These are phyloP conservation scores for Desmodus rotundus DNA, from an alignment of 2,113 vertebrate genomes.

Conservation along the genomic window DNA sequence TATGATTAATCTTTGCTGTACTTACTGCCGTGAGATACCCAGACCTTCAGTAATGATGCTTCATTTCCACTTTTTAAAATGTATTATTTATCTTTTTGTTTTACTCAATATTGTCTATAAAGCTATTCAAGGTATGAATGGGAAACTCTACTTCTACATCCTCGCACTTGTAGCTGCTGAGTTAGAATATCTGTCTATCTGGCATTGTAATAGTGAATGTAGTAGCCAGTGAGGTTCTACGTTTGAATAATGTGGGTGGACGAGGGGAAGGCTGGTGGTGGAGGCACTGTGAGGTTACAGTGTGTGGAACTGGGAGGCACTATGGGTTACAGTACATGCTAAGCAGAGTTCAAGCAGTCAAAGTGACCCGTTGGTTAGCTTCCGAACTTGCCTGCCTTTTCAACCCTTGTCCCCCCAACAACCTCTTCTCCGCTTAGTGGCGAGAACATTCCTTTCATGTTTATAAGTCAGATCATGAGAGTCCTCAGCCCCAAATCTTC, in stretches of 20 bases:
- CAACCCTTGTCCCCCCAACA: background rate
- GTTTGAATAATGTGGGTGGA: background rate
- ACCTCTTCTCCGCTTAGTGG: background rate
- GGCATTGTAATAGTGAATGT: background rate
- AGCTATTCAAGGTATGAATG: background rate
- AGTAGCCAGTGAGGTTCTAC: background rate
- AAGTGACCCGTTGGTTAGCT: background rate
- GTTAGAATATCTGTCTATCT: background rate
- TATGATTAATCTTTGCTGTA: slow-evolving; percentile 13
- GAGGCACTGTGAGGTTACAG: background rate
- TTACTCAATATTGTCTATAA: background rate
- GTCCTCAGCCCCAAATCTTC: background rate
- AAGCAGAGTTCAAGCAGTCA: background rate
- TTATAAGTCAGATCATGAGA: background rate
- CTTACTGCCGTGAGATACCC: background rate
- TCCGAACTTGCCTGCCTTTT: background rate
- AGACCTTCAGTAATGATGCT: background rate
- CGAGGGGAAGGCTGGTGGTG: background rate
- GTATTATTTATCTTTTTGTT: background rate
- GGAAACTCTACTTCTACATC: background rate
- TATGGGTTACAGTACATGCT: no score
- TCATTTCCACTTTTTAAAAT: slow-evolving; percentile 17
- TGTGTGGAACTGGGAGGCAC: background rate
- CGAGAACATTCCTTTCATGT: background rate
- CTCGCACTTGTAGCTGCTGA: background rate